A percentile compares a stretch with the other conserved stretches of the same genome.
These are phyloP conservation scores for Martes martes DNA, from an alignment of 2,113 vertebrate genomes.

Conservation along the genomic window DNA sequence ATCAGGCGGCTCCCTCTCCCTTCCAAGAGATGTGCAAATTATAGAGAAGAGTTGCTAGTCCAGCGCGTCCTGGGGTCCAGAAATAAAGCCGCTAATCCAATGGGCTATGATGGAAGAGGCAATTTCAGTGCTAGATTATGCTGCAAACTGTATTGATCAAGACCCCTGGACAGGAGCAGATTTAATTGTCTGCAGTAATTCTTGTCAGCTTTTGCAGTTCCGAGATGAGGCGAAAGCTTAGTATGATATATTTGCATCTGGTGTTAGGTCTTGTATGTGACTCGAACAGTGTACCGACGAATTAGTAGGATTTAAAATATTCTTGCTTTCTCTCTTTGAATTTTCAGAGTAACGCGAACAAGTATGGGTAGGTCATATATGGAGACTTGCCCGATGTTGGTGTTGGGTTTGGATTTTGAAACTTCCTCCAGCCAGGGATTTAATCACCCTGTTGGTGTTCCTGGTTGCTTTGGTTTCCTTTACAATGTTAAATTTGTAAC, in stretches of 20 bases:
- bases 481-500: constrained; percentile 52
- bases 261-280: not conserved
- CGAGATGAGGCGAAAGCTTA: not conserved
- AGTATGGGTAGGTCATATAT: not conserved
- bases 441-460: constrained; percentile 3
- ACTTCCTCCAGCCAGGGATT: constrained; percentile 39
- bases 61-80: not conserved
- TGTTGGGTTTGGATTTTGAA: constrained; percentile 37
- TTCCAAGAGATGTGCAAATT: not conserved
- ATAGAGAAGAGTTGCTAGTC: not conserved
- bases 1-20: not conserved
- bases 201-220: not conserved
- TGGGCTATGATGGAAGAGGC: not conserved
- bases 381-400: constrained; percentile 16
- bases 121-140: not conserved
- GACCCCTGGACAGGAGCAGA: not conserved
- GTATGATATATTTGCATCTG: not conserved
- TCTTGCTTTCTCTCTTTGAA: not conserved
- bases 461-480: constrained; percentile 40
- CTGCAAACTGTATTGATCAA: not conserved
- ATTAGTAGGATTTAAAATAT: not conserved
- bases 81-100: not conserved
- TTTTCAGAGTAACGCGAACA: not conserved
- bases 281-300: not conserved
- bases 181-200: not conserved